Evolutionary conservation across 2,113 vertebrate genomes (phyloP).

Genomic region (Aegypius monachus): DNA sequence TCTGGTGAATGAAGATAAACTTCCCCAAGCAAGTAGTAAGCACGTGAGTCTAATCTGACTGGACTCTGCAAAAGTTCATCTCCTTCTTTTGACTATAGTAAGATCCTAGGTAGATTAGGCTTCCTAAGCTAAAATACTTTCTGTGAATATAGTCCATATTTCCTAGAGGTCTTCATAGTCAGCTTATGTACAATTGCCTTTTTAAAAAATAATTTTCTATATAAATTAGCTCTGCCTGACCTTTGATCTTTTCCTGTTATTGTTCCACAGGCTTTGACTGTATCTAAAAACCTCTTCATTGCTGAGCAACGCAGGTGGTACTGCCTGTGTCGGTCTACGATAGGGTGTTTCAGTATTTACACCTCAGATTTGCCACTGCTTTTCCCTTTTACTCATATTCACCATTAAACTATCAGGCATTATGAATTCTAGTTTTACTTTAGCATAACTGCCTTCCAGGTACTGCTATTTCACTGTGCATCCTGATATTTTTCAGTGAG

Average conservation of each 20-base stretch:
- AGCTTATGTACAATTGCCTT: background rate
- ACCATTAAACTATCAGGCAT: background rate
- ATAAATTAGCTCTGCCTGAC: background rate
- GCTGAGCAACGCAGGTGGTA: background rate
- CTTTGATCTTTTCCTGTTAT: background rate
- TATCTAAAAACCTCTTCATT: background rate
- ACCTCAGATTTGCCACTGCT: background rate
- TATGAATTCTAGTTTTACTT: background rate
- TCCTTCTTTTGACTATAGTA: background rate
- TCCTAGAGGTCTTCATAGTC: background rate
- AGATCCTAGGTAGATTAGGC: background rate
- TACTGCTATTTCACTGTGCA: background rate
- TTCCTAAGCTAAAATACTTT: background rate
- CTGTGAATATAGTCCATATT: background rate
- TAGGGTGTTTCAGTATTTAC: background rate
- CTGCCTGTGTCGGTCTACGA: background rate
- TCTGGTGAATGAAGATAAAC: background rate
- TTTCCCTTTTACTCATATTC: background rate
- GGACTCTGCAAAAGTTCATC: background rate
- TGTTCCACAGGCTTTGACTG: background rate
- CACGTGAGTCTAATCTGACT: background rate
- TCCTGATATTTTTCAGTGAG: background rate
- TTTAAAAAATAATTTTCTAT: background rate
- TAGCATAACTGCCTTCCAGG: background rate
- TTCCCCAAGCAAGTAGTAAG: background rate